Percentiles rank a stretch among this genome's conserved stretches.
phyloP scores from a whole-genome alignment of 1,140 invertebrate species.

The Glossosoma conforme region DNA sequence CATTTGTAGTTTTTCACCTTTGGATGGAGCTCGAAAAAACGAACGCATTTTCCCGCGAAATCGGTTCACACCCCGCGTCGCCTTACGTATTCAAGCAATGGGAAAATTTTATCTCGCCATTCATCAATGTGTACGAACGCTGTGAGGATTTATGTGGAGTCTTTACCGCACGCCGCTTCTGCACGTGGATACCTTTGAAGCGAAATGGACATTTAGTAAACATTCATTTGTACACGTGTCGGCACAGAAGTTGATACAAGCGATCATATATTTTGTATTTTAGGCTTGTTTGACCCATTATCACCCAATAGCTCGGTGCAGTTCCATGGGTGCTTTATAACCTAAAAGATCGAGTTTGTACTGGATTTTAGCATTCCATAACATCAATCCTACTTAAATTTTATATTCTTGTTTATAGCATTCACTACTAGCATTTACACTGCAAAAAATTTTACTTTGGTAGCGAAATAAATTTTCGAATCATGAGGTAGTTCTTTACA shows the following conservation, averaged over 20 bases:
- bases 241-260: not conserved
- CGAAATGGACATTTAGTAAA: constrained; percentile 9
- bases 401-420: too few relatives aligned
- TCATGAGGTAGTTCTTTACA: too few relatives aligned
- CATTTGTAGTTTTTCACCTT: constrained; percentile 10
- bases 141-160: constrained; percentile 19
- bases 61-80: not conserved
- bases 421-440: too few relatives aligned
- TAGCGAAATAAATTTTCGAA: too few relatives aligned
- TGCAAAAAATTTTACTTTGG: too few relatives aligned
- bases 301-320: too few relatives aligned
- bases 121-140: constrained; percentile 24
- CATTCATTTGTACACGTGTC: constrained; percentile 3
- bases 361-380: too few relatives aligned
- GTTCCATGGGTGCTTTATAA: too few relatives aligned
- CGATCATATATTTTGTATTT: too few relatives aligned
- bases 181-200: constrained; percentile 4
- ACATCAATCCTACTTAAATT: too few relatives aligned
- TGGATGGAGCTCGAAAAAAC: constrained; percentile 16
- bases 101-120: constrained; percentile 26
- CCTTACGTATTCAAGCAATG: constrained; percentile 24
- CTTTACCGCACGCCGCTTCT: constrained; percentile 19
- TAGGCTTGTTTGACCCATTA: too few relatives aligned
- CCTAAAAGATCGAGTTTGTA: too few relatives aligned
- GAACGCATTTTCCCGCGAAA: constrained; percentile 6